Conservation (phyloP, 2,888 invertebrate genomes). For the Lycocerus yunnanus region DNA sequence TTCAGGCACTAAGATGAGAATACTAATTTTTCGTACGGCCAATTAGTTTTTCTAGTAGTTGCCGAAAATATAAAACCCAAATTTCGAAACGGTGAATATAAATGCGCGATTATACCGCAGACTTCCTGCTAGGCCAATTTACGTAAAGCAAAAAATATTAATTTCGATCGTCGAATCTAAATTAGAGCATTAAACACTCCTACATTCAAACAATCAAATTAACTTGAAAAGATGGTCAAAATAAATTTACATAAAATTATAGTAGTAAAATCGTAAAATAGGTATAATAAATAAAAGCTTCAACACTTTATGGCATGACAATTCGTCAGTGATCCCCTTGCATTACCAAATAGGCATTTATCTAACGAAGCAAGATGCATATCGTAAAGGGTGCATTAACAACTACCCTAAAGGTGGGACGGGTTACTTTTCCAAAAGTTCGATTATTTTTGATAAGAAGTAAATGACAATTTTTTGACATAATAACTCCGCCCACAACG, state of each 20-base stretch:
- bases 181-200: slow-evolving; percentile 20
- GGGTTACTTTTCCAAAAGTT: slow-evolving; percentile 27
- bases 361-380: slow-evolving; percentile 38
- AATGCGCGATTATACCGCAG: too few relatives aligned
- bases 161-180: too few relatives aligned
- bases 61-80: too few relatives aligned
- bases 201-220: slow-evolving; percentile 27
- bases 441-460: slow-evolving; percentile 38
- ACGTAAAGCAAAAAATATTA: too few relatives aligned
- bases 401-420: slow-evolving; percentile 20
- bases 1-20: slow-evolving; percentile 22
- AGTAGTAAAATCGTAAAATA: slow-evolving; percentile 18
- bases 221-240: slow-evolving; percentile 21
- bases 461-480: slow-evolving; percentile 42
- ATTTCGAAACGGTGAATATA: too few relatives aligned
- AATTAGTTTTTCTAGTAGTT: not conserved
- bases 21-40: slow-evolving; percentile 13
- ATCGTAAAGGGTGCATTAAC: slow-evolving; percentile 38
- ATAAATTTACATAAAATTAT: slow-evolving; percentile 26
- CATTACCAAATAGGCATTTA: slow-evolving; percentile 39
- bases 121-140: too few relatives aligned
- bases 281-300: slow-evolving; percentile 27
- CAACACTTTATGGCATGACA: slow-evolving; percentile 31
- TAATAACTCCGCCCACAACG: slow-evolving; percentile 25
- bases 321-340: slow-evolving; percentile 36